phyloP scores from a whole-genome alignment of 1,140 invertebrate genomes.

The Leguminivora glycinivorella region DNA sequence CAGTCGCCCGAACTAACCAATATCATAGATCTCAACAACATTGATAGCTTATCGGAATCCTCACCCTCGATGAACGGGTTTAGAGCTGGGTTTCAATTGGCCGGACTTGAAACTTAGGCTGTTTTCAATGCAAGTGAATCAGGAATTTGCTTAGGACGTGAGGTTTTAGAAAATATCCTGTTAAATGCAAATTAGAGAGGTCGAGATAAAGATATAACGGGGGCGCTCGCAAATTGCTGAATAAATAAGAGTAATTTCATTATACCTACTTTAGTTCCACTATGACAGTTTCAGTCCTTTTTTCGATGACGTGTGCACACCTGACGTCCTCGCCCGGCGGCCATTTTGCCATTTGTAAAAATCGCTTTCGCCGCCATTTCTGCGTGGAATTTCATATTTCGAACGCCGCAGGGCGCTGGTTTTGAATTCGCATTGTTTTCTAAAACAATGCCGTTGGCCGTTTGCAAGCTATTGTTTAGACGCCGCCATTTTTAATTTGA shows the following conservation, averaged over 20 bases:
- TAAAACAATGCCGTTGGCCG: conserved; percentile 72
- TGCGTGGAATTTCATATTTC: conserved; percentile 74
- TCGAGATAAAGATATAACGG: conserved; percentile 54
- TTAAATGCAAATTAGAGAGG: conserved; percentile 68
- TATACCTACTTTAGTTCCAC: conserved; percentile 37
- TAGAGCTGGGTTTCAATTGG: conserved; percentile 42
- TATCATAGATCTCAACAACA: conserved; percentile 61
- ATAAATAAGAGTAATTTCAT: conserved; percentile 43
- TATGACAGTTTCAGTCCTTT: background rate
- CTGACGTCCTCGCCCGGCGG: conserved; percentile 62
- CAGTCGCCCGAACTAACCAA: conserved; percentile 56
- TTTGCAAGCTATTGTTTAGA: conserved; percentile 63
- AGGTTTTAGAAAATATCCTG: conserved; percentile 67
- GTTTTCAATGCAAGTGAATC: conserved; percentile 7
- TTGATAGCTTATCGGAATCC: conserved; percentile 50
- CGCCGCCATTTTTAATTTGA: conserved; percentile 72
- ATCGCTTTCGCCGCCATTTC: conserved; percentile 73
- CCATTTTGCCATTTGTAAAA: conserved; percentile 78
- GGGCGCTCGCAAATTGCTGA: conserved; percentile 49
- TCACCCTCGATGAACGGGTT: conserved; percentile 41
- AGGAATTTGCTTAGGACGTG: conserved; percentile 61
- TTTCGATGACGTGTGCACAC: conserved; percentile 44
- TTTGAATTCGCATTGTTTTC: conserved; percentile 75
- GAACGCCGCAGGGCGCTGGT: conserved; percentile 70
- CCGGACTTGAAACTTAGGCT: conserved; percentile 31